Conservation (phyloP, 2,113 vertebrate genomes). For the human (Homo sapiens) region DNA sequence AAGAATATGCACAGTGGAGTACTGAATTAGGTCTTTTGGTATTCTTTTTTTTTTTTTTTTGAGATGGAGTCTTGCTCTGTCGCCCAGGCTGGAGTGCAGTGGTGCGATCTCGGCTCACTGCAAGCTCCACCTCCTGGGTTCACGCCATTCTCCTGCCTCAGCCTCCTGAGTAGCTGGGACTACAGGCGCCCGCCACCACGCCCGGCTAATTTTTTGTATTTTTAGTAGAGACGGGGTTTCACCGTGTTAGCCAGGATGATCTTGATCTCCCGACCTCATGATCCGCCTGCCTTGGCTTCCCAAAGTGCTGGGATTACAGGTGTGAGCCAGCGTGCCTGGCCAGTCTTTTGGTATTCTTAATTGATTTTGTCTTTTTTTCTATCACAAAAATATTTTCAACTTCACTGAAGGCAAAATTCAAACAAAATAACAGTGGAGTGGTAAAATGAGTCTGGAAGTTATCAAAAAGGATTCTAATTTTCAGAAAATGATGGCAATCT, state of each 20-base stretch:
- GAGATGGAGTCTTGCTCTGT: background rate
- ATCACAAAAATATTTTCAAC: constrained; percentile 3
- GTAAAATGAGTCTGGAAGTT: constrained; percentile 8
- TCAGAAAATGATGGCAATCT: background rate
- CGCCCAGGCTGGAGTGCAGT: too few relatives aligned
- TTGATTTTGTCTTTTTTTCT: background rate
- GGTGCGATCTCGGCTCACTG: rapidly evolving
- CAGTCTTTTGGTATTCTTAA: background rate
- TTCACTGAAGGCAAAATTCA: constrained; percentile 1
- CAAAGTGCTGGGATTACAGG: too few relatives aligned
- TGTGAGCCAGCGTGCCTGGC: rapidly evolving
- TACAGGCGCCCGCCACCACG: too few relatives aligned
- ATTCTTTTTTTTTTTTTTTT: background rate
- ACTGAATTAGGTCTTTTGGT: background rate
- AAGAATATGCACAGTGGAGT: background rate
- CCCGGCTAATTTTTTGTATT: too few relatives aligned
- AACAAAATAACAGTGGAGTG: background rate
- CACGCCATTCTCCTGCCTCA: too few relatives aligned
- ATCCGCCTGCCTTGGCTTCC: too few relatives aligned
- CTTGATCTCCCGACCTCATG: too few relatives aligned
- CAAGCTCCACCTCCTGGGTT: too few relatives aligned
- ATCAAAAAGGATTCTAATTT: background rate
- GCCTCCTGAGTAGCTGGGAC: too few relatives aligned
- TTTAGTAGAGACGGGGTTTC: too few relatives aligned
- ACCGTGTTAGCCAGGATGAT: too few relatives aligned